Evolutionary conservation across 2,113 vertebrate species (phyloP).

Genomic region (Verasper variegatus): DNA sequence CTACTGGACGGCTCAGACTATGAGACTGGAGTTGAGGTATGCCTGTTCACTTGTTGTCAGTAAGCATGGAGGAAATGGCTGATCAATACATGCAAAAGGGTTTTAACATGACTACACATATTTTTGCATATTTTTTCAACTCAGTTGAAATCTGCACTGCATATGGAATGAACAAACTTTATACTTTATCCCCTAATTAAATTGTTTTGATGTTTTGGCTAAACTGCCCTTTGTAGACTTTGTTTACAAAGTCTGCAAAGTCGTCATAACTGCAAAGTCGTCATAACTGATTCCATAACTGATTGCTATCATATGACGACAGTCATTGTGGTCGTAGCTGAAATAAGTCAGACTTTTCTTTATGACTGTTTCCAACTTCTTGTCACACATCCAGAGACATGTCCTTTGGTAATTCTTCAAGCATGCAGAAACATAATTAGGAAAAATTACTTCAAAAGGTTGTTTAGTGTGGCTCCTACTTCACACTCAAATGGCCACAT

Average conservation of each 20-base stretch:
- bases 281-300: neutral
- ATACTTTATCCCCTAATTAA: neutral
- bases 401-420: neutral
- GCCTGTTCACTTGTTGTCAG: neutral
- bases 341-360: neutral
- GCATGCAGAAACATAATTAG: conserved; percentile 17
- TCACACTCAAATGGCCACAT: neutral
- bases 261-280: neutral
- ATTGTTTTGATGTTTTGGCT: no score
- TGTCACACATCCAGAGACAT: no score
- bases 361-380: no score
- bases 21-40: conserved; percentile 94
- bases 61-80: neutral
- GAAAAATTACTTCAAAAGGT: neutral
- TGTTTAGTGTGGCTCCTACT: conserved; percentile 21
- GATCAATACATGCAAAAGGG: no score
- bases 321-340: neutral
- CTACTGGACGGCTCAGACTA: conserved; percentile 93
- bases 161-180: neutral
- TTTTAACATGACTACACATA: neutral
- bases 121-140: neutral
- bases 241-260: no score
- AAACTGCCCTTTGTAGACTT: neutral
- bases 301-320: no score
- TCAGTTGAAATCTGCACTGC: neutral